Base-by-base conservation (phyloP, 2,797 vertebrate species). In the Benthosema pterotum region DNA sequence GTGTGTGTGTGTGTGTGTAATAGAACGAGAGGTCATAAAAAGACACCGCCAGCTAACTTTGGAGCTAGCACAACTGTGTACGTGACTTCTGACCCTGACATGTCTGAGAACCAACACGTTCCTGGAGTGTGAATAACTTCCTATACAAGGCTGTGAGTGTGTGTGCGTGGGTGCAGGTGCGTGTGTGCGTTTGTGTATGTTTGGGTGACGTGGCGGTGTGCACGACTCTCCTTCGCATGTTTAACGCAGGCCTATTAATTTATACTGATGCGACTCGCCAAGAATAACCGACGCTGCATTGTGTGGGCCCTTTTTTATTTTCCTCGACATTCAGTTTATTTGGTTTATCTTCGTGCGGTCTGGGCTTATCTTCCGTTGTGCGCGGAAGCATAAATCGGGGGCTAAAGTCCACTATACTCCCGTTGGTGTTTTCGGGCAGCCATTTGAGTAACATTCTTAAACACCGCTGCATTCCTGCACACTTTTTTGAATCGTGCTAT, bases 71-170 rank as follows among this genome's bases (percentile, higher is more conserved):
- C 77, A 86, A 69, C 75, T 83, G 84, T 89, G 83, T 89, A 86
- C 38, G 63, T 83, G 87, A 87, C 87, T 85, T 83, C 66, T 87
- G 86, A 91, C 85, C 87, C 73, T 67, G 70, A 64, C 83, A 83
- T 89, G 87, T 87, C 83, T 89, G 51, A 79, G 77, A 87, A 86
- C 83, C 80, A 86, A 82, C 86, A 88, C 80, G 69, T 66, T 82
- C 28, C 71, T 77, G 43, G 67, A 83, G 83, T 88, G 78, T 85
- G 79, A 84, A 87, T 88, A 86, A 78, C 78, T 83, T 50, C 46
- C 14, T 60, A 18, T 49, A 32, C 28, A 5, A 16, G 7, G 18
- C 11, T 63, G 67, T 70, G 18, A 69, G 53, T 54, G 63, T 63
- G 58, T 62, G 62, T 19, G 28, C 32, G 9, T 9, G 28, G 25